A percentile compares a stretch with the other conserved stretches of the same genome.
These are phyloP conservation scores for Yponomeuta evonymella DNA, from an alignment of 2,888 invertebrate genomes.

Conservation along the genomic window DNA sequence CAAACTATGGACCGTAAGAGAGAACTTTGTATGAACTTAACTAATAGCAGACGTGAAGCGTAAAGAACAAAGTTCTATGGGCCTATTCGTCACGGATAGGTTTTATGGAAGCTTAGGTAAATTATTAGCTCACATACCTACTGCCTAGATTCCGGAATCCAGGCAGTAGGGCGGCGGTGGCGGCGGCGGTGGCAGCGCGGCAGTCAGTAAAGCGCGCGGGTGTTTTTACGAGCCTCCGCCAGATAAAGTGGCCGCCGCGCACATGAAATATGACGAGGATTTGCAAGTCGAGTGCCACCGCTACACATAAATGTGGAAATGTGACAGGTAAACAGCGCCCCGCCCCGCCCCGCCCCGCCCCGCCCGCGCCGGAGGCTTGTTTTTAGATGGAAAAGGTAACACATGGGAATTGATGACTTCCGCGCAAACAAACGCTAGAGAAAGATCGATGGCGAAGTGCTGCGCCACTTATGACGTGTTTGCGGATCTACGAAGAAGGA, in stretches of 20 bases:
- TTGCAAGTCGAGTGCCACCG: constrained; percentile 25
- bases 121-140: background rate
- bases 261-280: constrained; percentile 30
- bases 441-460: background rate
- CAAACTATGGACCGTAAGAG: background rate
- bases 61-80: background rate
- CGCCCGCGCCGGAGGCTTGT: background rate
- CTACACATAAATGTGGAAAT: constrained; percentile 26
- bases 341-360: background rate
- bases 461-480: background rate
- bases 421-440: background rate
- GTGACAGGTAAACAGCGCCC: constrained; percentile 19
- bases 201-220: constrained; percentile 7
- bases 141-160: background rate
- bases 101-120: background rate
- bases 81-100: background rate
- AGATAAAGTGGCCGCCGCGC: constrained; percentile 18
- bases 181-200: background rate
- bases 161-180: background rate
- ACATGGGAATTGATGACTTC: constrained; percentile 1
- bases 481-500: background rate
- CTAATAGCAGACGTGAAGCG: background rate
- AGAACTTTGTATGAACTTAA: background rate
- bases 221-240: constrained; percentile 24
- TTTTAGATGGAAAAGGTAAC: background rate